A percentile compares a stretch with the other conserved stretches of the same genome.
These are phyloP conservation scores for Ornithorhynchus anatinus DNA, from an alignment of 2,113 vertebrate genomes.

Conservation along the genomic window DNA sequence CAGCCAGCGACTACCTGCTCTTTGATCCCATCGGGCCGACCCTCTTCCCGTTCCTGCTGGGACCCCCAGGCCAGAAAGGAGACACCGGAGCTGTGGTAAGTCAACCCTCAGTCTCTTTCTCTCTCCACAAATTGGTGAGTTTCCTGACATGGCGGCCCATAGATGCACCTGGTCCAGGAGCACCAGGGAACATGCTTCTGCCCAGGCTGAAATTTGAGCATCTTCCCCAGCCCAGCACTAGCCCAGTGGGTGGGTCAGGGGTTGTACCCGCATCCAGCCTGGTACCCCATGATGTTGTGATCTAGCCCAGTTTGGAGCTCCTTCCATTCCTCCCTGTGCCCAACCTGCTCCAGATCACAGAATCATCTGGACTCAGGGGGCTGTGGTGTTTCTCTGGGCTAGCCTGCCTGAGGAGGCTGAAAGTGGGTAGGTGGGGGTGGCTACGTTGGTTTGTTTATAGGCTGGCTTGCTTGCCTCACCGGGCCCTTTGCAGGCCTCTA, in stretches of 20 bases:
- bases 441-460: too few relatives aligned
- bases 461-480: not conserved
- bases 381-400: too few relatives aligned
- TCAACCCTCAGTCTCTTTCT: too few relatives aligned
- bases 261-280: not conserved
- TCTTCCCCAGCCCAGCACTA: not conserved
- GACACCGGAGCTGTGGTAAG: conserved; percentile 88
- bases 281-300: too few relatives aligned
- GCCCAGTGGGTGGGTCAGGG: not conserved
- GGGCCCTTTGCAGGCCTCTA: not conserved
- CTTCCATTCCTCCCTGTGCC: not conserved
- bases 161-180: too few relatives aligned
- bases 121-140: too few relatives aligned
- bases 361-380: not conserved
- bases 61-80: conserved; percentile 85
- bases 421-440: too few relatives aligned
- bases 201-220: too few relatives aligned
- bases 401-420: too few relatives aligned
- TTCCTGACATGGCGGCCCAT: too few relatives aligned
- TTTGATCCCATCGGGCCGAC: conserved; percentile 80
- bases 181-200: too few relatives aligned
- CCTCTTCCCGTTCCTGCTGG: conserved; percentile 76
- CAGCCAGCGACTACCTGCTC: conserved; percentile 78
- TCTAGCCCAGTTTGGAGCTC: not conserved
- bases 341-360: not conserved